These are phyloP conservation scores for Drosophila rellima DNA, from an alignment of 2,888 invertebrate genomes.

Conservation along the genomic window DNA sequence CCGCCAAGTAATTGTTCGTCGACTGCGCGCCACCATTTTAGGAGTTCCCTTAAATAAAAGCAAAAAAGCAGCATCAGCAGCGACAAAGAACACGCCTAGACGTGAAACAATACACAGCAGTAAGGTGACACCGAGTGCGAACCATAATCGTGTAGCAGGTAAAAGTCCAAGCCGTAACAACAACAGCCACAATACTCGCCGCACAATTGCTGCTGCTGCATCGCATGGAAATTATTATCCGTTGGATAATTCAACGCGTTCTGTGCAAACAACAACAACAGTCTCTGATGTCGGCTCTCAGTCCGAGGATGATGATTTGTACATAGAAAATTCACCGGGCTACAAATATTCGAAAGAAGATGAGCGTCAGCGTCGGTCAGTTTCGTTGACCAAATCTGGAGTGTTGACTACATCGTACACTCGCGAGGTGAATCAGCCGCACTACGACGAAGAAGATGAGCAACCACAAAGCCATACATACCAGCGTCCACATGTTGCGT, in stretches of 20 bases:
- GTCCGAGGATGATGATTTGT: slow-evolving; percentile 59
- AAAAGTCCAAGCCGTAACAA: slow-evolving; percentile 23
- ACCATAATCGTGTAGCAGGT: background rate
- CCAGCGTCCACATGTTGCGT: slow-evolving; percentile 47
- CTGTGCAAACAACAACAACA: slow-evolving; percentile 52
- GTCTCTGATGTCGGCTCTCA: slow-evolving; percentile 62
- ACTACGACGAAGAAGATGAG: slow-evolving; percentile 58
- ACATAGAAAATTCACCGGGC: slow-evolving; percentile 9
- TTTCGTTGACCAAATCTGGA: slow-evolving; percentile 80
- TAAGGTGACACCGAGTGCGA: slow-evolving; percentile 60
- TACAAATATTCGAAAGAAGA: slow-evolving; percentile 16
- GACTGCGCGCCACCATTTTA: slow-evolving; percentile 72
- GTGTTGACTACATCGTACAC: slow-evolving; percentile 83
- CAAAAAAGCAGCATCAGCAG: slow-evolving; percentile 36
- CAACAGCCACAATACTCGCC: slow-evolving; percentile 55
- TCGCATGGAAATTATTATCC: slow-evolving; percentile 28
- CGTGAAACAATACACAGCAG: slow-evolving; percentile 81
- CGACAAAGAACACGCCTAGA: slow-evolving; percentile 61
- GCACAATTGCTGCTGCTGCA: slow-evolving; percentile 60
- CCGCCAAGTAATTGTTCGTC: slow-evolving; percentile 79
- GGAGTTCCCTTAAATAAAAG: slow-evolving; percentile 54
- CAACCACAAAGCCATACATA: slow-evolving; percentile 55
- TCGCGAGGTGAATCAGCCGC: slow-evolving; percentile 61
- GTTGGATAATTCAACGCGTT: slow-evolving; percentile 28
- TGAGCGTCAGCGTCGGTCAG: slow-evolving; percentile 64